phyloP scores from a whole-genome alignment of 2,113 vertebrate species.

The Alligator sinensis region DNA sequence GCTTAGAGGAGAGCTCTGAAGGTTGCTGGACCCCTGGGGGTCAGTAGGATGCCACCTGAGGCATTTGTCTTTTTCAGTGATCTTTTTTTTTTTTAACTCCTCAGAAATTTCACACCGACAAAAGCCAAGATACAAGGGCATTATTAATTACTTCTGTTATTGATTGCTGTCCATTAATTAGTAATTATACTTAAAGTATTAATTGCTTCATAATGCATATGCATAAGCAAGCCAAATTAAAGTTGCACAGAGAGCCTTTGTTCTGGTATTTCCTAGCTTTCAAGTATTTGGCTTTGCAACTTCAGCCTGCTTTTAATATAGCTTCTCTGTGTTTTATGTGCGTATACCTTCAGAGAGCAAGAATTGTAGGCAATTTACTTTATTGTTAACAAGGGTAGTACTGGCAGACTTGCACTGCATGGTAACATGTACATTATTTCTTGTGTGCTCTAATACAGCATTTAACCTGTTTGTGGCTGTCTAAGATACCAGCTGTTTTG shows the following conservation, averaged over 20 bases:
- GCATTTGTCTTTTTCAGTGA: too few species aligned
- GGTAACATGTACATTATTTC: not conserved
- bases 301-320: not conserved
- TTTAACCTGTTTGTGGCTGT: not conserved
- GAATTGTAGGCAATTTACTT: not conserved
- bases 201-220: not conserved
- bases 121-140: too few species aligned
- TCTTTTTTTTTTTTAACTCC: too few species aligned
- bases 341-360: not conserved
- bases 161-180: too few species aligned
- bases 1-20: too few species aligned
- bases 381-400: not conserved
- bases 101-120: too few species aligned
- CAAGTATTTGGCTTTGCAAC: not conserved
- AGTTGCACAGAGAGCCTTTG: not conserved
- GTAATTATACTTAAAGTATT: too few species aligned
- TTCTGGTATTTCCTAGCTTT: not conserved
- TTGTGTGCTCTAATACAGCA: not conserved
- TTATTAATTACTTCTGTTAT: too few species aligned
- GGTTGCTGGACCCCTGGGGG: too few species aligned
- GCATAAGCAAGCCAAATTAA: not conserved
- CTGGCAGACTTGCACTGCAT: not conserved
- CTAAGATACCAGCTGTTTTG: not conserved
- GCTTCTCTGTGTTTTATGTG: not conserved
- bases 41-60: too few species aligned